Evolutionary conservation across 1,140 invertebrate species (phyloP).

Genomic region (Gryllus bimaculatus): DNA sequence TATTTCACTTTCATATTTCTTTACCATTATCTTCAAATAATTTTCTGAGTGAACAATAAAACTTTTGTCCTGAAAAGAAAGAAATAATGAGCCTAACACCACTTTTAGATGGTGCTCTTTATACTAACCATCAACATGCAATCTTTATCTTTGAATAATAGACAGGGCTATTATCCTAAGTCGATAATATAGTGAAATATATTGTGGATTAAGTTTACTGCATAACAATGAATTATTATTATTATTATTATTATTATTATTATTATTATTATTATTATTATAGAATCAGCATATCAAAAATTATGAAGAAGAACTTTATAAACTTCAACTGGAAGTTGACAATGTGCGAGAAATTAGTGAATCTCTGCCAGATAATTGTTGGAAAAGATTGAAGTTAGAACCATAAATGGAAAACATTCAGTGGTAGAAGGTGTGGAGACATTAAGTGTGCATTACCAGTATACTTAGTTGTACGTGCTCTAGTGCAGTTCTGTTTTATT

Average conservation of each 20-base stretch:
- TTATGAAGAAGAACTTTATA: slow-evolving; percentile 68
- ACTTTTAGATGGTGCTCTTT: too few relatives aligned
- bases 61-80: too few relatives aligned
- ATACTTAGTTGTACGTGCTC: too few relatives aligned
- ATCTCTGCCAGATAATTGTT: slow-evolving; percentile 75
- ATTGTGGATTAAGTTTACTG: background rate
- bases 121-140: background rate
- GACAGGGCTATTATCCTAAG: background rate
- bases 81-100: too few relatives aligned
- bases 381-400: slow-evolving; percentile 47
- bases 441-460: too few relatives aligned
- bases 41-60: background rate
- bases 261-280: slow-evolving; percentile 31
- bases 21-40: slow-evolving; percentile 8
- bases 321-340: slow-evolving; percentile 65
- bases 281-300: slow-evolving; percentile 71
- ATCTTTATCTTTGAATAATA: background rate
- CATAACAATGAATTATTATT: background rate
- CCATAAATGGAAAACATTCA: slow-evolving; percentile 27
- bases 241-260: background rate
- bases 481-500: too few relatives aligned
- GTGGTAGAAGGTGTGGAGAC: too few relatives aligned
- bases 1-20: background rate
- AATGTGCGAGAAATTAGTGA: slow-evolving; percentile 79
- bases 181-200: background rate